Evolutionary conservation across 2,797 vertebrate species (phyloP), one percentile per base, ranked within the genome.

Genomic region (Phalloptychus januarius): DNA sequence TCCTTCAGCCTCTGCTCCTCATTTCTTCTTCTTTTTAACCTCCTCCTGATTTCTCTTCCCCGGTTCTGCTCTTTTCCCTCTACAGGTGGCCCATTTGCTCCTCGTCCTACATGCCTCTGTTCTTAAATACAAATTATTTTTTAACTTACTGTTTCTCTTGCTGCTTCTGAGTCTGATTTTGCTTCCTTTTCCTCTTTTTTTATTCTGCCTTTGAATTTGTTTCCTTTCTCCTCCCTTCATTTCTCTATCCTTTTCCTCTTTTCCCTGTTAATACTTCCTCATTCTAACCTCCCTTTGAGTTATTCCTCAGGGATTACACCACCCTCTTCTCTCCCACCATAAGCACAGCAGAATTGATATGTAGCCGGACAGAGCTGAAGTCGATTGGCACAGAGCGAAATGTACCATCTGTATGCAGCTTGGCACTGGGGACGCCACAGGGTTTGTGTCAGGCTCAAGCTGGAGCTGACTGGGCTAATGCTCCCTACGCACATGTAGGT

Each of bases 401-500:
- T 71, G 48, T 63, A 42, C 86, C 88, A 88, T 88, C 85, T 89
- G 89, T 4, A 6, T 76, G 78, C 13, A 0, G 45, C 75, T 85
- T 85, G 85, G 78, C 82, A 80, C 79, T 50, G 56, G 70, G 77
- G 82, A 79, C 75, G 74, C 61, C 36, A 16, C 3, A 0, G 79
- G 74, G 71, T 63, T 76, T 15, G 25, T 77, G 83, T 8, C 16
- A 58, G 83, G 79, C 83, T 78, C 81, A 76, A 76, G 77, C 76
- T 25, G n/a, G 73, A 48, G 67, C 63, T 77, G 83, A 85, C 72
- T 81, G 52, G 78, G 67, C 61, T 75, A 61, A 83, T 58, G 81
- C 86, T 85, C 83, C 87, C 45, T 69, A 75, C 46, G 58, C 71
- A 80, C 87, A 79, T 72, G 82, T 80, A 83, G 73, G 31, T 86